These are phyloP conservation scores for Galaxias olidus DNA, from an alignment of 2,797 vertebrate species.

Conservation along the genomic window DNA sequence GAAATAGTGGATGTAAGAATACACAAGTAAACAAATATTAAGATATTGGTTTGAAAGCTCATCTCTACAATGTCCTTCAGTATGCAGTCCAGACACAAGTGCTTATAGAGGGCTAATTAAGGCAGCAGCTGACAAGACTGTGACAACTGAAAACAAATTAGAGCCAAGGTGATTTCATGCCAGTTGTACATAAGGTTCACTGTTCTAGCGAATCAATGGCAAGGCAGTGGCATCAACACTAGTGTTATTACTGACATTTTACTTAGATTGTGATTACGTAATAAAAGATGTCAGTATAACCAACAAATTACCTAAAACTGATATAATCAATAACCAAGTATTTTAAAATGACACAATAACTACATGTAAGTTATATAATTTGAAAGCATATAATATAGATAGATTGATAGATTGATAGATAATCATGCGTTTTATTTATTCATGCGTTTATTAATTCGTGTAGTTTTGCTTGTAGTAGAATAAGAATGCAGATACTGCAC, in stretches of 20 bases:
- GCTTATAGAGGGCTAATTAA: slow-evolving; percentile 3
- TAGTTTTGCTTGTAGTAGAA: background rate
- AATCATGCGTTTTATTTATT: no score
- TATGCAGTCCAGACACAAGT: background rate
- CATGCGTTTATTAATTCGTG: background rate
- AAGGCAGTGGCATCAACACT: background rate
- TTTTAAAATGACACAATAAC: no score
- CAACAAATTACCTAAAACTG: no score
- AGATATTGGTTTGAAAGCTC: slow-evolving; percentile 19
- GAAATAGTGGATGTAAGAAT: background rate
- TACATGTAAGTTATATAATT: no score
- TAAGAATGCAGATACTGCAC: background rate
- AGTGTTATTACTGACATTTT: no score
- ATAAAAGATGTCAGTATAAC: no score
- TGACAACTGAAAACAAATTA: slow-evolving; percentile 56
- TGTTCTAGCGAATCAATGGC: slow-evolving; percentile 18
- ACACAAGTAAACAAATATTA: slow-evolving; percentile 18
- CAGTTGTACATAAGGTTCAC: slow-evolving; percentile 34
- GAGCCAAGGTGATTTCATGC: slow-evolving; percentile 57
- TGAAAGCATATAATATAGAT: no score
- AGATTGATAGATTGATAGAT: no score
- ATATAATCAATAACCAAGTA: no score
- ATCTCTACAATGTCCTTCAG: slow-evolving; percentile 28
- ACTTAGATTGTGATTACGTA: no score
- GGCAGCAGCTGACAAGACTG: slow-evolving; percentile 35